Evolutionary conservation across 2,888 invertebrate genomes (phyloP), one percentile per base, ranked within the genome.

Genomic region (Idaea biselata): DNA sequence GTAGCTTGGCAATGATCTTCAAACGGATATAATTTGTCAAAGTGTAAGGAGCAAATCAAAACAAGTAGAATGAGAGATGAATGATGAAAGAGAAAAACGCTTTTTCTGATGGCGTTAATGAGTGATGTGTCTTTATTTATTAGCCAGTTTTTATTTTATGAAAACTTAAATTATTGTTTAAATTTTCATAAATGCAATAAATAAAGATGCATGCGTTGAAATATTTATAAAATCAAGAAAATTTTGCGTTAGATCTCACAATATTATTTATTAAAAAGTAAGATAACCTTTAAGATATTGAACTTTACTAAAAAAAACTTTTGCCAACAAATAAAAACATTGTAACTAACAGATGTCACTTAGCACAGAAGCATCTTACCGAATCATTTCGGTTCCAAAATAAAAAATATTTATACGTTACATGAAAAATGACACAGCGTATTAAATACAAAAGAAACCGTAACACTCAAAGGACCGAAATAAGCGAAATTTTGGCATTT

Each of bases 361-460:
- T 61, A 65, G 65, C 63, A 72, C 68, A 72, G 68, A 72, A 70
- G 70, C 66, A 63, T 72, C 77, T 81, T 80, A 68, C 80, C 83
- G 78, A 83, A 76, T 84, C 84, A 84, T 71, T 67, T 67, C 69
- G 70, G 66, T 73, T 72, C 66, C 60, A 70, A 72, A 67, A 71
- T 68, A 74, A 74, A 72, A 64, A 69, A 71, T 73, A 72, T 69
- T 72, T 65, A 69, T 73, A 62, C 55, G 7, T 25, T 72, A 65
- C 73, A 71, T 64, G 63, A 66, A 61, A 68, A 73, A 77, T 87
- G 86, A 88, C 80, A 75, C 65, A 73, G 79, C 79, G 75, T 66
- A 72, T 84, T 78, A 63, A 69, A 77, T 76, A 11, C 44, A 44
- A 44, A 44, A 44, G 44, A 44, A 44, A 44, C 11, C 8, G 44